Conservation (phyloP, 2,797 vertebrate genomes). For the Falco peregrinus region DNA sequence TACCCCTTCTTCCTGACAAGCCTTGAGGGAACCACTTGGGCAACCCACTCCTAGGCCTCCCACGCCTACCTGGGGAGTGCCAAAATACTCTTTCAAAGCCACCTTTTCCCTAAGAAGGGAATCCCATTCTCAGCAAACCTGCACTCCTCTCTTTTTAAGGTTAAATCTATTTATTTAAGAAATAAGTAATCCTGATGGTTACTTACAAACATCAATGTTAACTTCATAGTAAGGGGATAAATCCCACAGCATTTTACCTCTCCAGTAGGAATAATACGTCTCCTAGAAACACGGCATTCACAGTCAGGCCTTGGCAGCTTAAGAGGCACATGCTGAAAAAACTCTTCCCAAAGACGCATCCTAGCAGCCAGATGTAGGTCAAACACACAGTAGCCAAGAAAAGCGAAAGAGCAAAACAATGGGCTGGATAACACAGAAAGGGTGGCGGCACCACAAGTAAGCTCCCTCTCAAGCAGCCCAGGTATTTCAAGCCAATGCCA, state of each 20-base stretch:
- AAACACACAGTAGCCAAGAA: not conserved
- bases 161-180: slow-evolving; percentile 1
- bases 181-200: not conserved
- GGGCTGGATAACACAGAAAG: not conserved
- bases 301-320: not conserved
- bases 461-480: not conserved
- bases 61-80: fast-evolving
- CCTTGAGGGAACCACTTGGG: not conserved
- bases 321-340: slow-evolving; percentile 13
- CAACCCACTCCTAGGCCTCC: not conserved
- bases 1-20: not conserved
- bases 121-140: not conserved
- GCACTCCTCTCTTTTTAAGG: not conserved
- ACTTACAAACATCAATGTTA: not conserved
- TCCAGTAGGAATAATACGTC: not conserved
- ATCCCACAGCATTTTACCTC: not conserved
- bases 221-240: not conserved
- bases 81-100: not conserved
- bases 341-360: not conserved
- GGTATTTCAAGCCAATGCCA: not conserved
- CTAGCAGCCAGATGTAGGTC: slow-evolving; percentile 35
- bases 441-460: not conserved
- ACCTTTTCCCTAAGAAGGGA: not conserved
- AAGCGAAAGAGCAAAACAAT: not conserved
- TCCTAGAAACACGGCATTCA: not conserved